Evolutionary conservation across 2,797 vertebrate species (phyloP).

Genomic region (Antennarius maculatus): DNA sequence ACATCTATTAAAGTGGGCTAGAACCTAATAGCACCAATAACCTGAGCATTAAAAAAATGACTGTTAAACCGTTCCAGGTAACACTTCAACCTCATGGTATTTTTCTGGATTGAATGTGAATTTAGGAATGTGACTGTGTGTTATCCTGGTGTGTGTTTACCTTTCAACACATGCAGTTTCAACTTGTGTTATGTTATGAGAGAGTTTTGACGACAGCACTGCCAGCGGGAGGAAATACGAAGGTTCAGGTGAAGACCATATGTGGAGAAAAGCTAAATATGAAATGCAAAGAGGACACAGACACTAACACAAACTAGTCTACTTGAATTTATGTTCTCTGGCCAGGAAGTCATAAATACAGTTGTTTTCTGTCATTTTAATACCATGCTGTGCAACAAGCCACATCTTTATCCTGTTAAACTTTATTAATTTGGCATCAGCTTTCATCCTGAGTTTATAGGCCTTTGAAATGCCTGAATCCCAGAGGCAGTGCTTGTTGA

Average conservation of each 20-base stretch:
- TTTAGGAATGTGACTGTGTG: slow-evolving; percentile 2
- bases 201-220: slow-evolving; percentile 26
- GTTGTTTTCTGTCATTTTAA: slow-evolving; percentile 58
- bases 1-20: slow-evolving; percentile 52
- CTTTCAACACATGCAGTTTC: slow-evolving; percentile 41
- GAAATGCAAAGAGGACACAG: slow-evolving; percentile 14
- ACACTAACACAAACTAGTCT: slow-evolving; percentile 17
- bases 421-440: slow-evolving; percentile 77
- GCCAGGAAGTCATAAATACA: slow-evolving; percentile 54
- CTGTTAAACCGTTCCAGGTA: slow-evolving; percentile 57
- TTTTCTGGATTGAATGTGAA: slow-evolving; percentile 9
- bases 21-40: slow-evolving; percentile 62
- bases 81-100: slow-evolving; percentile 7
- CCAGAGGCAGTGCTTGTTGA: slow-evolving; percentile 51
- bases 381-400: slow-evolving; percentile 53
- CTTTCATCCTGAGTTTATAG: slow-evolving; percentile 72
- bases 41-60: slow-evolving; percentile 50
- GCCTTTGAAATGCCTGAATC: slow-evolving; percentile 43
- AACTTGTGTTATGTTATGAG: slow-evolving; percentile 44
- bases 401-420: slow-evolving; percentile 73
- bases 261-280: not conserved
- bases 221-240: slow-evolving; percentile 18
- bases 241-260: slow-evolving; percentile 15
- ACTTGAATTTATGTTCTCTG: slow-evolving; percentile 29
- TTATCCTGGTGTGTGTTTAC: slow-evolving; percentile 37